Base-by-base conservation (phyloP, 2,888 invertebrate genomes). In the Epinotia nisella region DNA sequence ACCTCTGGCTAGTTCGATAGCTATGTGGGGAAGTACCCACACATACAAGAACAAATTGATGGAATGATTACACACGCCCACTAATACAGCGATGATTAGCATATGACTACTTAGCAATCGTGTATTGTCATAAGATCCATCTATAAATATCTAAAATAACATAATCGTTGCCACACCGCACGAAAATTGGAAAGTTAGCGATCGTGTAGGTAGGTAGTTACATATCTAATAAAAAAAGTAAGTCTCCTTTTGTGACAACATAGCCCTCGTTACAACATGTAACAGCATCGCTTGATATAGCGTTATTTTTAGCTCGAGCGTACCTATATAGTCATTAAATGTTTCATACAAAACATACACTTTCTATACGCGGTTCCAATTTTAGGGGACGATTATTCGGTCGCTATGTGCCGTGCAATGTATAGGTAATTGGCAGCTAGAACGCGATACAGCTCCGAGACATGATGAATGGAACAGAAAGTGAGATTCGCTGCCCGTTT, bases 341-440 rank as follows among this genome's bases (percentile, higher is more conserved):
- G 79, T 82, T 82, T 79, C 75, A 82, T 81, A 80, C 79, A 83
- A 80, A 87, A 87, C 84, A 89, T n/a, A 87, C 87, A 90, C 90
- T 90, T 92, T 90, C 89, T 89, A 87, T 83, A 83, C 87, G 87
- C 85, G 81, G 89, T 89, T 90, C 92, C 92, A 90, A 89, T 90
- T 91, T 89, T 89, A 91, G 90, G 89, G 77, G 85, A 82, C 82
- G 78, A 78, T 79, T 79, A 78, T 76, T 77, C 78, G 75, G 91
- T 92, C 92, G 89, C 91, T 81, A 91, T 83, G 89, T 85, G 89
- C 85, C 83, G 84, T 85, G 81, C 80, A 71, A 71, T 76, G 75
- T 79, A 81, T 53, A 49, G 70, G 75, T 74, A 75, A 70, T 77
- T 75, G 59, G 65, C 59, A 71, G 55, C 65, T 41, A 81, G 76